Evolutionary conservation across 1,140 invertebrate genomes (phyloP).

Genomic region (Bradynema listronoti): DNA sequence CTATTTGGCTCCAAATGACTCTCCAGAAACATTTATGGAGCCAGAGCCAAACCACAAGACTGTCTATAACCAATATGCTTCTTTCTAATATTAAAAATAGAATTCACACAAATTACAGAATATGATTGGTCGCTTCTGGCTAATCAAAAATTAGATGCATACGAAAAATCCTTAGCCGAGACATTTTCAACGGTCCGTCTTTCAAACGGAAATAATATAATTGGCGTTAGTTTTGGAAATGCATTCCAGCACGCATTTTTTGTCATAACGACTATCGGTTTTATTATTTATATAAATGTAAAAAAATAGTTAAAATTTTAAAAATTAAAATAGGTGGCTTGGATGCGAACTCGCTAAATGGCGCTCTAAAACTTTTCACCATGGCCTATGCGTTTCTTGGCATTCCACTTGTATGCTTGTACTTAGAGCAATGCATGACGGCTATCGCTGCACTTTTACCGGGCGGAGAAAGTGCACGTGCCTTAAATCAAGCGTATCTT

Average conservation of each 20-base stretch:
- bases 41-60: no score
- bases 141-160: slow-evolving; percentile 10
- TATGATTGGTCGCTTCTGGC: slow-evolving; percentile 8
- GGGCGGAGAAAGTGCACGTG: background rate
- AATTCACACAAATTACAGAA: slow-evolving; percentile 4
- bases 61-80: no score
- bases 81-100: background rate
- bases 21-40: no score
- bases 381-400: background rate
- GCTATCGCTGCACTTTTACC: slow-evolving; percentile 1
- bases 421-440: slow-evolving; percentile 2
- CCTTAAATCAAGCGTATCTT: no score
- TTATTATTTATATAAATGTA: background rate
- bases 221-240: background rate
- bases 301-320: background rate
- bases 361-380: background rate
- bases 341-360: background rate
- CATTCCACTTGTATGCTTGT: background rate
- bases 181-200: background rate
- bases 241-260: slow-evolving; percentile 5
- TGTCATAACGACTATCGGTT: slow-evolving; percentile 6
- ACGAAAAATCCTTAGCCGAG: slow-evolving; percentile 1
- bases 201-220: background rate
- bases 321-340: background rate
- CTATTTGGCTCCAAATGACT: no score